Percentiles rank a stretch among this genome's conserved stretches.
Conservation (phyloP, 30 jellyfish, hydroid and myxozoan genomes). For the Cassiopea xamachana region DNA sequence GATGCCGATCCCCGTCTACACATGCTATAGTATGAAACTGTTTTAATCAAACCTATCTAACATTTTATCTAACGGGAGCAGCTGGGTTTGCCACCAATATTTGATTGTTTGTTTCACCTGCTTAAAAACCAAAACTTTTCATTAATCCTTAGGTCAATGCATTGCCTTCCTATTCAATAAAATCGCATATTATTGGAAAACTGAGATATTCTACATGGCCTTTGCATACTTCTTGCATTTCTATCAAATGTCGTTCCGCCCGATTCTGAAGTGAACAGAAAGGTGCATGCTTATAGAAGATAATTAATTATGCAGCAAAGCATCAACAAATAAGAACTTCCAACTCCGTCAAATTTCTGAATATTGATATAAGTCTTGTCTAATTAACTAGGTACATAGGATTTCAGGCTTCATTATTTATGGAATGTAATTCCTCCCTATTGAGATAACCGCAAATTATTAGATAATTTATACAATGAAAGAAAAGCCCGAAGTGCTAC, state of each 20-base stretch:
- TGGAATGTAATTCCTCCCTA: no score
- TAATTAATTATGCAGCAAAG: no score
- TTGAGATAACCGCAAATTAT: no score
- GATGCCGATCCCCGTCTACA: background rate
- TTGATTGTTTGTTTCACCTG: slow-evolving; percentile 6
- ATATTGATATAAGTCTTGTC: no score
- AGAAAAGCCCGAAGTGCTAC: no score
- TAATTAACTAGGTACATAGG: no score
- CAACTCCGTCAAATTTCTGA: no score
- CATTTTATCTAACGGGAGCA: slow-evolving; percentile 2
- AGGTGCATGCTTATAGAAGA: no score
- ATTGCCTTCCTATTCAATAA: background rate
- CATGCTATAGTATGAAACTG: slow-evolving; percentile 1
- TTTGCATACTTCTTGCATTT: background rate
- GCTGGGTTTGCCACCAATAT: slow-evolving; percentile 2
- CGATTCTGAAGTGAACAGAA: background rate
- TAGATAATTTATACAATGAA: no score
- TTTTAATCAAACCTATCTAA: slow-evolving; percentile 1
- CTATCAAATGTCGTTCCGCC: background rate
- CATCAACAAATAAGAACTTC: no score
- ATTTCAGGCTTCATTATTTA: no score
- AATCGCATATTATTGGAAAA: background rate
- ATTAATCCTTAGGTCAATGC: background rate
- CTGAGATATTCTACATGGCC: background rate
- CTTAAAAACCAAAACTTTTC: background rate